Percentiles rank a stretch among this genome's conserved stretches.
These are phyloP conservation scores for Lithobates sylvaticus DNA, from an alignment of 2,797 vertebrate species.

Conservation along the genomic window DNA sequence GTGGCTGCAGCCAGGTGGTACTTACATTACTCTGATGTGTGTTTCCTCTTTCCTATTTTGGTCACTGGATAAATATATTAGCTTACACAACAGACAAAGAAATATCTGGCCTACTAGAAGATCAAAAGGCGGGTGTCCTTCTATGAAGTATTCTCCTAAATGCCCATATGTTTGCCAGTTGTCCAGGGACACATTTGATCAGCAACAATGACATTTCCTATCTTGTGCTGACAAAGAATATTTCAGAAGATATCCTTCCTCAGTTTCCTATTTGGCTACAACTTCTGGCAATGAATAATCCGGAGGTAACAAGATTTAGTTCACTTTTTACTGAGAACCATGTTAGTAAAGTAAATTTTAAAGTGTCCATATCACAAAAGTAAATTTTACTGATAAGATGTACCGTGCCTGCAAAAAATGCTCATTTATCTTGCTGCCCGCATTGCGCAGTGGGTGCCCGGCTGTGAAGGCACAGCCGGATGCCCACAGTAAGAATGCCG, in stretches of 20 bases:
- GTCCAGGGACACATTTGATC: slow-evolving; percentile 23
- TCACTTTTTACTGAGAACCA: neutral
- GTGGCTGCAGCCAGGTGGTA: slow-evolving; percentile 28
- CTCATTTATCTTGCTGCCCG: no score
- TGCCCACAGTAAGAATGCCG: no score
- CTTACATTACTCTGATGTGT: neutral
- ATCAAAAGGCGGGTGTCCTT: neutral
- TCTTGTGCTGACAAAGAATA: slow-evolving; percentile 23
- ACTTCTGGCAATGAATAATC: neutral
- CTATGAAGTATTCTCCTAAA: neutral
- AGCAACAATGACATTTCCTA: slow-evolving; percentile 10
- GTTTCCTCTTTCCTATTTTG: slow-evolving; percentile 35
- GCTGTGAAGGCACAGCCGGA: no score
- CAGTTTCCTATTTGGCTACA: neutral
- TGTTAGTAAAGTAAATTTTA: neutral
- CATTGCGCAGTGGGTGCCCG: no score
- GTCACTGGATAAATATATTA: slow-evolving; percentile 3
- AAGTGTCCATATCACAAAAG: no score
- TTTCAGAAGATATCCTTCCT: slow-evolving; percentile 76
- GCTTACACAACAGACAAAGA: neutral
- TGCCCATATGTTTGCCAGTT: neutral
- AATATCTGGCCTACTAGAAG: neutral
- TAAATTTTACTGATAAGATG: no score
- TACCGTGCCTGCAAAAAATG: no score
- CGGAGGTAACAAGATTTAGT: neutral